phyloP scores from a whole-genome alignment of 2,797 vertebrate species.

The Pachyuromys duprasi region DNA sequence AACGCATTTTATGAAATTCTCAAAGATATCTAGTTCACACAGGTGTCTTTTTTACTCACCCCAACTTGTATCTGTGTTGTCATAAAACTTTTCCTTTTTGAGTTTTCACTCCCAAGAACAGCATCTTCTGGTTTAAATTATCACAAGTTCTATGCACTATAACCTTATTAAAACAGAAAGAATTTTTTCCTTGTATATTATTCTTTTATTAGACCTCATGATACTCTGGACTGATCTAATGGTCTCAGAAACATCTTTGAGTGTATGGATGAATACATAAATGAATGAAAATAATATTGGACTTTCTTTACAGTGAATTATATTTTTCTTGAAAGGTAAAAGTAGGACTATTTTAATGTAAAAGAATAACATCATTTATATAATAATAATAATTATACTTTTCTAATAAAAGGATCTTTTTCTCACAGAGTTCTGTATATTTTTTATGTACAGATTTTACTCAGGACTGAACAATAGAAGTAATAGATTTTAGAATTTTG shows the following conservation, averaged over 20 bases:
- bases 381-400: not conserved
- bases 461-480: slow-evolving; percentile 8
- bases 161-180: not conserved
- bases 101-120: not conserved
- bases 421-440: not conserved
- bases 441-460: slow-evolving; percentile 9
- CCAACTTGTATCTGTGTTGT: not conserved
- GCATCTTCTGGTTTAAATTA: not conserved
- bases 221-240: not conserved
- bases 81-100: not conserved
- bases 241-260: slow-evolving; percentile 22
- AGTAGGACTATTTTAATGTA: slow-evolving; percentile 21
- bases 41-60: not conserved
- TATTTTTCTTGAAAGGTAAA: slow-evolving; percentile 13
- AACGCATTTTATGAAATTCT: not conserved
- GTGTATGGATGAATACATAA: not conserved
- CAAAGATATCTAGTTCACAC: not conserved
- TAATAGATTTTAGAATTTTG: slow-evolving; percentile 29
- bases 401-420: not conserved
- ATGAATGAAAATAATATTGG: slow-evolving; percentile 48
- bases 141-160: not conserved
- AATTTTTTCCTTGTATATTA: not conserved
- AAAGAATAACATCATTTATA: slow-evolving; percentile 18
- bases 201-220: not conserved
- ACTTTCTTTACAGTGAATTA: slow-evolving; percentile 7